Conservation (phyloP, 2,113 vertebrate genomes). For the Emydocephalus ijimae region DNA sequence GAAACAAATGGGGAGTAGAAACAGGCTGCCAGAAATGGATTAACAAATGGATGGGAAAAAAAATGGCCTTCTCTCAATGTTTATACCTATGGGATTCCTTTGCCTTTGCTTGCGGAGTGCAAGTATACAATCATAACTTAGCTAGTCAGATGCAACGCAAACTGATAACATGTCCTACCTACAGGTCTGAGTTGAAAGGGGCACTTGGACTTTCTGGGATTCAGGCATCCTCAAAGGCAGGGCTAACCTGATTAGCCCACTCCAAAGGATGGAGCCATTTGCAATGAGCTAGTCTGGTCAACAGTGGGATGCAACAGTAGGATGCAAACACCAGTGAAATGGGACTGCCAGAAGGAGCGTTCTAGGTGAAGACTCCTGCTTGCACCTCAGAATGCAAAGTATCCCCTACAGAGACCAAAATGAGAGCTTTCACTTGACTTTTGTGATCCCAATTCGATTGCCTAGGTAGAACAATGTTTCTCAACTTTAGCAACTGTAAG, state of each 20-base stretch:
- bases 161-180: not conserved
- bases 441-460: not conserved
- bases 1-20: not conserved
- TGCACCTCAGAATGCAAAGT: not conserved
- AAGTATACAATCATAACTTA: not conserved
- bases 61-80: not conserved
- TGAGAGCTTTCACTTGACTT: not conserved
- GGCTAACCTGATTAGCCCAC: not conserved
- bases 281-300: not conserved
- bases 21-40: not conserved
- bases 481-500: not conserved
- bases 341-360: not conserved
- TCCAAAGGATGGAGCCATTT: not conserved
- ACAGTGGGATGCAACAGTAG: not conserved
- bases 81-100: not conserved
- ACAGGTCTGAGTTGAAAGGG: not conserved
- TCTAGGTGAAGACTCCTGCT: not conserved
- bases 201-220: not conserved
- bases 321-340: not conserved
- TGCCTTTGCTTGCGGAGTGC: no score
- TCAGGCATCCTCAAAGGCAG: no score
- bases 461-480: not conserved
- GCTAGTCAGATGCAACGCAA: not conserved
- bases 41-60: no score
- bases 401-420: not conserved